Evolutionary conservation across 2,797 vertebrate species (phyloP).

Genomic region (Galagoides demidoff): DNA sequence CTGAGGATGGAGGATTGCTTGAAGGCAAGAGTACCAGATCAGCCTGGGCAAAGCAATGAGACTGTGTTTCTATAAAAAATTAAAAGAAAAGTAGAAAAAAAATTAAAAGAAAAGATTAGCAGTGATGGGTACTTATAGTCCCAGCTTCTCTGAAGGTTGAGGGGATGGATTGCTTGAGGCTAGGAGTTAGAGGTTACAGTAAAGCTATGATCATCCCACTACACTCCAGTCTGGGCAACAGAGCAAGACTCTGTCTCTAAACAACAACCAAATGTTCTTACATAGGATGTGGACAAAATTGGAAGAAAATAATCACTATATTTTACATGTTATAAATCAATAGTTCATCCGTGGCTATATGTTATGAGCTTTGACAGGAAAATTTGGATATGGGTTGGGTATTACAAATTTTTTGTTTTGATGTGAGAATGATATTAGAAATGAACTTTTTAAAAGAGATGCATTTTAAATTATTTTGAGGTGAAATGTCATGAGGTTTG

Average conservation of each 20-base stretch:
- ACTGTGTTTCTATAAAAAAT: neutral
- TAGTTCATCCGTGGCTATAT: neutral
- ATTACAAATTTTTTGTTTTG: slow-evolving; percentile 41
- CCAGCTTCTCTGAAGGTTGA: neutral
- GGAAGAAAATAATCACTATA: neutral
- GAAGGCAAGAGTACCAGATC: neutral
- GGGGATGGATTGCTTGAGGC: neutral
- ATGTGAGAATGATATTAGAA: slow-evolving; percentile 20
- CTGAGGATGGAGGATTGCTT: neutral
- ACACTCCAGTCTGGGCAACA: neutral
- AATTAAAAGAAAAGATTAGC: neutral
- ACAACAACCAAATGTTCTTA: neutral
- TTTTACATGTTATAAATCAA: neutral
- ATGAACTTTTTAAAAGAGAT: neutral
- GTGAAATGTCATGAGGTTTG: slow-evolving; percentile 16
- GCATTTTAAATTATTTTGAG: slow-evolving; percentile 47
- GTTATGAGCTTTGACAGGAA: slow-evolving; percentile 24
- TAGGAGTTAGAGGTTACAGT: neutral
- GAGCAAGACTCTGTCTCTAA: neutral
- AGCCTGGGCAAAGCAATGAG: neutral
- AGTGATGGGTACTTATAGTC: neutral
- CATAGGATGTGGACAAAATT: neutral
- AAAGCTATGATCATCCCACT: neutral
- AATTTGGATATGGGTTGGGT: neutral
- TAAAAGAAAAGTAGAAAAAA: neutral